A percentile compares a stretch with the other conserved stretches of the same genome.
phyloP scores from a whole-genome alignment of 2,888 invertebrate genomes.

The Philopedon plagiatum region DNA sequence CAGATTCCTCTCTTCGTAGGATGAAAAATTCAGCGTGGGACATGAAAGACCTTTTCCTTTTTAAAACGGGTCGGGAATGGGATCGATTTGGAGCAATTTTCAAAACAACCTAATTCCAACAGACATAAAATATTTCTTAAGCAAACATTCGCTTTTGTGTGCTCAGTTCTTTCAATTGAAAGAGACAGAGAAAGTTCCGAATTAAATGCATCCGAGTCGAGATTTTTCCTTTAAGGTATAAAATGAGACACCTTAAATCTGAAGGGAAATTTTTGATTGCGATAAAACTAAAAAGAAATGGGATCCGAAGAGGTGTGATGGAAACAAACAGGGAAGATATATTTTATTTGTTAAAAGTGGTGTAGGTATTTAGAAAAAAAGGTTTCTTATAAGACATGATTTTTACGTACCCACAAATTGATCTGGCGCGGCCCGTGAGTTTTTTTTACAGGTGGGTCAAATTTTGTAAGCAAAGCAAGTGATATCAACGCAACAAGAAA shows the following conservation, averaged over 20 bases:
- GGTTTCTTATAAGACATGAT: too few species aligned
- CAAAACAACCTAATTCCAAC: constrained; percentile 39
- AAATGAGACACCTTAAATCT: constrained; percentile 3
- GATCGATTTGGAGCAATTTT: constrained; percentile 43
- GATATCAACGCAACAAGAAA: too few species aligned
- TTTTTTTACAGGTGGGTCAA: too few species aligned
- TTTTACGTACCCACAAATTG: too few species aligned
- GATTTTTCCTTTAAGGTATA: background rate
- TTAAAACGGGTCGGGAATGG: constrained; percentile 30
- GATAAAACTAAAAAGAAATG: background rate
- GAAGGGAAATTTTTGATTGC: constrained; percentile 9
- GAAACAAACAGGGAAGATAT: background rate
- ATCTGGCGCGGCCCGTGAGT: too few species aligned
- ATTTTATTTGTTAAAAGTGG: background rate
- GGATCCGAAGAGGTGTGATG: background rate
- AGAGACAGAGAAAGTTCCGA: background rate
- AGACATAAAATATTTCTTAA: constrained; percentile 35
- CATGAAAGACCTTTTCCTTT: constrained; percentile 33
- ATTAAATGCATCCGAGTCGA: background rate
- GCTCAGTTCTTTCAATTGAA: constrained; percentile 10
- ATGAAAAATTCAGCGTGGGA: constrained; percentile 38
- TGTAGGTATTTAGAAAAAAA: too few species aligned
- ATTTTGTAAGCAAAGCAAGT: too few species aligned
- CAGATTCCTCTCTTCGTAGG: constrained; percentile 15
- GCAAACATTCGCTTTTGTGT: constrained; percentile 26